These are phyloP conservation scores for Pecten maximus DNA, from an alignment of 2,888 invertebrate genomes.

Conservation along the genomic window DNA sequence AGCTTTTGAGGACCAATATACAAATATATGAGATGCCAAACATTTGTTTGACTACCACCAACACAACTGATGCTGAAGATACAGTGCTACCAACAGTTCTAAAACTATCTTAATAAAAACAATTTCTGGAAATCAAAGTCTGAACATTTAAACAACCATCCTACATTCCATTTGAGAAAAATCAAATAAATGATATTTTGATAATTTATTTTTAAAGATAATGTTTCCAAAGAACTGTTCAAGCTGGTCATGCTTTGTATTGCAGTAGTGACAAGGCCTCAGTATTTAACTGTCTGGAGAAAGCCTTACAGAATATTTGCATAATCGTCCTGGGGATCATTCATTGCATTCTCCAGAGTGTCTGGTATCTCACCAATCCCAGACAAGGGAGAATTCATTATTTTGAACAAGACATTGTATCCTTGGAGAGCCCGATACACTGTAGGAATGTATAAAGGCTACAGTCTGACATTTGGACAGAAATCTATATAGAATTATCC, in stretches of 20 bases:
- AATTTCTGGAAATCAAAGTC: background rate
- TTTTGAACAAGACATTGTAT: slow-evolving; percentile 19
- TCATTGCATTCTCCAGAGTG: slow-evolving; percentile 22
- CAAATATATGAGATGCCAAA: background rate
- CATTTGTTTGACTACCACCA: background rate
- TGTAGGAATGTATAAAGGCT: background rate
- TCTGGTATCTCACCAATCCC: slow-evolving; percentile 32
- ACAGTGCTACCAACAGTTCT: background rate
- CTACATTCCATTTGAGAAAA: background rate
- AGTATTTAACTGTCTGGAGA: slow-evolving; percentile 1
- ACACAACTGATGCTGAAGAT: background rate
- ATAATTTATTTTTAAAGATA: background rate
- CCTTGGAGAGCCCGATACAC: background rate
- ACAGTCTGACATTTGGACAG: background rate
- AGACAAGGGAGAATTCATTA: slow-evolving; percentile 22
- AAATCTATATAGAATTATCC: background rate
- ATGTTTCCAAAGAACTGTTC: background rate
- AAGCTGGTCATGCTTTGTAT: background rate
- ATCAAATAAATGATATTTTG: background rate
- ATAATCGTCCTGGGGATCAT: slow-evolving; percentile 25
- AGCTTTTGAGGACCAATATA: background rate
- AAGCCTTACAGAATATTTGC: slow-evolving; percentile 2
- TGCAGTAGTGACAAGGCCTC: background rate
- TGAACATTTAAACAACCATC: background rate
- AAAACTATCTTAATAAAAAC: background rate